These are phyloP conservation scores for Heliconius charithonia DNA, from an alignment of 2,888 invertebrate genomes.

Conservation along the genomic window DNA sequence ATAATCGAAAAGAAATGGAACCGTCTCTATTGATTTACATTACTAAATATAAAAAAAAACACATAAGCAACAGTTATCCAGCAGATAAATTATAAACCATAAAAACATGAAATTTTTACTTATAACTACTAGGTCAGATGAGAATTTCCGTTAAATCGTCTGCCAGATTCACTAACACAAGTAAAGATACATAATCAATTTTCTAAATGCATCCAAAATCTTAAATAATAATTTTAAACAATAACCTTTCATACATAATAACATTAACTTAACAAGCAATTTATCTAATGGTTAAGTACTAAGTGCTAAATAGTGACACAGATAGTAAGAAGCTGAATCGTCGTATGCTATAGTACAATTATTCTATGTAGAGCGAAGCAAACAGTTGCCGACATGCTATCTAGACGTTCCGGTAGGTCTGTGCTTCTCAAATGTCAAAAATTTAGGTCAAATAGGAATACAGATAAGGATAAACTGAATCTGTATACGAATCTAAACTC, in stretches of 20 bases:
- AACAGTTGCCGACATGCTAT: constrained; percentile 50
- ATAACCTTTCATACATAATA: not conserved
- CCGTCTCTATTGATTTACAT: too few species aligned
- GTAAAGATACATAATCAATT: not conserved
- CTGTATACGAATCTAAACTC: not conserved
- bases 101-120: not conserved
- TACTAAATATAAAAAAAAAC: too few species aligned
- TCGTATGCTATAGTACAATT: constrained; percentile 45
- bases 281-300: not conserved
- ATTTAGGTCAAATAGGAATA: not conserved
- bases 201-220: not conserved
- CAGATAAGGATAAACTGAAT: not conserved
- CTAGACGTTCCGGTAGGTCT: constrained; percentile 48
- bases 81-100: not conserved
- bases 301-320: constrained; percentile 39
- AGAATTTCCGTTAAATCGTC: not conserved
- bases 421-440: constrained; percentile 39
- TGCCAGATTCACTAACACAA: too few species aligned
- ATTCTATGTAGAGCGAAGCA: constrained; percentile 48
- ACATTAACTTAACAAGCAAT: not conserved
- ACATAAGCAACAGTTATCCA: not conserved
- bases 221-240: not conserved
- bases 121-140: too few species aligned
- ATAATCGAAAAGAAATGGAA: too few species aligned
- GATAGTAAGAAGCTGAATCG: constrained; percentile 41